Base-by-base conservation (phyloP, 1,140 invertebrate species). In the Eulimnadia texana region DNA sequence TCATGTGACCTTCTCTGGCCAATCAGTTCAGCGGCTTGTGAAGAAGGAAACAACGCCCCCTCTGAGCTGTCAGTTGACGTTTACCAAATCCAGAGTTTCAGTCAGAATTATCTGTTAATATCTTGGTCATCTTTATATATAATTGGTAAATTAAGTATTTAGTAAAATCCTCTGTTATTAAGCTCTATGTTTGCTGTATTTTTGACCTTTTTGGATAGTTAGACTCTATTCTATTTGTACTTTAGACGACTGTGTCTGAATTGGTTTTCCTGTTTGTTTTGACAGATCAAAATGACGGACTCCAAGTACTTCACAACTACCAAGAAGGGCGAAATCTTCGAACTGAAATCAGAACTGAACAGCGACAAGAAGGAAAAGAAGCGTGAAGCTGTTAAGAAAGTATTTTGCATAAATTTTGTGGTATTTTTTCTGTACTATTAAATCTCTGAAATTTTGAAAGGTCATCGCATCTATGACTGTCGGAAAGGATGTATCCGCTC, bases 401-500 rank as follows among this genome's bases (percentile, higher is more conserved):
- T 87, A 76, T 69, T 28, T 16, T 9, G 33, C 6, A 42, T 2
- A 2, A 22, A 27, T 25, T 22, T 23, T 29, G 24, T 59, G 23
- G 3, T 6, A 2, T 64, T 28, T 58, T 50, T 50, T 61, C 51
- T 2, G 24, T 62, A 33, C 29, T 22, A 9, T 63, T 2, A n/a
- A 27, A 13, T 22, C 10, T 50, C 22, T 19, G 11, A 58, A 52
- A 2, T 19, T 50, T 61, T 47, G 51, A n/a, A 51, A 53, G 86
- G 96, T 99, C 0, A 99, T 99, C 73, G 97, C 97, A 61, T 98
- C 93, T 65, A 99, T 99, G 97, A 99, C 97, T 24, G 97, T 99
- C 61, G 97, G 97, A 42, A 92, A 93, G 78, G 89, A 91, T 82
- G 89, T 92, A 0, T 92, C 88, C 2, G 93, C 94, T 10, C 76